Conservation (phyloP, 2,888 invertebrate genomes). For the Rhaphigaster nebulosa region DNA sequence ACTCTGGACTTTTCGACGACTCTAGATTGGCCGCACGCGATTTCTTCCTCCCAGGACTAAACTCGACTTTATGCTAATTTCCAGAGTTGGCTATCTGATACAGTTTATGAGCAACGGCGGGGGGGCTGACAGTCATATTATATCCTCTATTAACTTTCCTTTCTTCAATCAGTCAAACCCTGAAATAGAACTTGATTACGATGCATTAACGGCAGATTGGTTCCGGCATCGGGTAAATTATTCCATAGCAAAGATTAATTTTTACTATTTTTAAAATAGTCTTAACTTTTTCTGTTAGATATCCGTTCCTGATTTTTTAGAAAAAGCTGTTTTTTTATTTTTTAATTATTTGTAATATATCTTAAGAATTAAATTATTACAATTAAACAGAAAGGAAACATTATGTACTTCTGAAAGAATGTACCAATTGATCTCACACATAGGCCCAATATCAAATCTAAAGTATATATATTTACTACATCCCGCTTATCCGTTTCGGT, state of each 20-base stretch:
- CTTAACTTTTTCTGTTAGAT: too few species aligned
- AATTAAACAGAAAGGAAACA: too few species aligned
- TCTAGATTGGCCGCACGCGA: constrained; percentile 9
- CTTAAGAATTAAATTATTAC: too few species aligned
- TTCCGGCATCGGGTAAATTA: background rate
- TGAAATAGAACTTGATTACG: background rate
- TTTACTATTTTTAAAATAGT: background rate
- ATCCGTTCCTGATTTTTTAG: too few species aligned
- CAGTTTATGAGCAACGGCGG: constrained; percentile 39
- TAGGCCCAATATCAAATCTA: too few species aligned
- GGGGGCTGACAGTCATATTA: constrained; percentile 30
- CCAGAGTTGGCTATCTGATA: background rate
- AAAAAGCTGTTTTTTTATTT: too few species aligned
- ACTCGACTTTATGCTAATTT: constrained; percentile 21
- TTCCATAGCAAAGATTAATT: background rate
- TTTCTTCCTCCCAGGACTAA: background rate
- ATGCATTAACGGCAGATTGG: background rate
- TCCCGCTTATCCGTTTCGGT: too few species aligned
- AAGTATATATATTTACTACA: too few species aligned
- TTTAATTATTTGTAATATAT: too few species aligned
- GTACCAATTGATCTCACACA: too few species aligned
- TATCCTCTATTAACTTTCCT: constrained; percentile 21
- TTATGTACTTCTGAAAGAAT: too few species aligned
- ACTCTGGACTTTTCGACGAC: background rate
- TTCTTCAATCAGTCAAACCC: constrained; percentile 35